Conservation (phyloP, 2,797 vertebrate genomes). For the Aplochiton taeniatus region DNA sequence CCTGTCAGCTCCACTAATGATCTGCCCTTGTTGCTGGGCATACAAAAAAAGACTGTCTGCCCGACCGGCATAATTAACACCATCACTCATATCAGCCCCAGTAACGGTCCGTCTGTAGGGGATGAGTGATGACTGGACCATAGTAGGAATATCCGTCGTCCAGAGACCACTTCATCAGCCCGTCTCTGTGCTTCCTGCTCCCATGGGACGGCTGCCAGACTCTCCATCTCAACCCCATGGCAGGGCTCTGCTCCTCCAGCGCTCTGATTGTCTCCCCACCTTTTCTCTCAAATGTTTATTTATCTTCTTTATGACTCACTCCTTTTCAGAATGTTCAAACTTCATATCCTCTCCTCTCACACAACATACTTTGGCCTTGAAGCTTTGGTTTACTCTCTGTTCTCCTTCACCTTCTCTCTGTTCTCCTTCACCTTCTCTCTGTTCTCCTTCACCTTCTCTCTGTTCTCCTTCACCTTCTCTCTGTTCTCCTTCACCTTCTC, state of each 20-base stretch:
- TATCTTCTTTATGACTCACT: too few relatives aligned
- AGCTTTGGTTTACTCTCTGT: too few relatives aligned
- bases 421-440: too few relatives aligned
- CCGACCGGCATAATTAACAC: conserved; percentile 73
- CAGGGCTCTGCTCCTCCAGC: conserved; percentile 42
- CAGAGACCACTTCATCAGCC: conserved; percentile 67
- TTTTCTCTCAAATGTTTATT: too few relatives aligned
- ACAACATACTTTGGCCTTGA: too few relatives aligned
- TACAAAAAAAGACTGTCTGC: conserved; percentile 63
- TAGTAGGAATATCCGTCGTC: conserved; percentile 62
- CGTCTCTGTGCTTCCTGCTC: conserved; percentile 60
- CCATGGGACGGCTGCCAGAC: conserved; percentile 54
- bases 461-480: too few relatives aligned
- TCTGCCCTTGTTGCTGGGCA: conserved; percentile 68
- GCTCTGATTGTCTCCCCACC: conserved; percentile 5
- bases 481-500: too few relatives aligned
- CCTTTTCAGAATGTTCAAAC: too few relatives aligned
- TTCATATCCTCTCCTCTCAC: too few relatives aligned
- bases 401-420: too few relatives aligned
- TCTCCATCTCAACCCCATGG: conserved; percentile 63
- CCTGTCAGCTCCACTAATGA: conserved; percentile 63
- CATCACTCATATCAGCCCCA: conserved; percentile 72
- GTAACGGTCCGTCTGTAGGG: conserved; percentile 61
- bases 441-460: too few relatives aligned
- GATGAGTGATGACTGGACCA: conserved; percentile 57